Base-by-base conservation (phyloP, 2,888 invertebrate species). In the Latrodectus hesperus region DNA sequence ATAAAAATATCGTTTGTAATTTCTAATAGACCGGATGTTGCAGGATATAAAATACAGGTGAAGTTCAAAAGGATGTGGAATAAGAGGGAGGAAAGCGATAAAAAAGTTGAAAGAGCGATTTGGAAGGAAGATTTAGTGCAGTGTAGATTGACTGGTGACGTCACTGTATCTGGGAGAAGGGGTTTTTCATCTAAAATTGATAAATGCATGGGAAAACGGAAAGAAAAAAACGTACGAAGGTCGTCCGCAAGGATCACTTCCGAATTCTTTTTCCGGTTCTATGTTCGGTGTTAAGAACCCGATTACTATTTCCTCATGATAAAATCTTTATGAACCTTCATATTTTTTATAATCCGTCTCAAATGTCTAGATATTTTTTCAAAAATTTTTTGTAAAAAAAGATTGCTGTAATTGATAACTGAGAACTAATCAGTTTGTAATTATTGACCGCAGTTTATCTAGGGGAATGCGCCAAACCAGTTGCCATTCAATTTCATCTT, bases 191-290 rank as follows among this genome's bases (percentile, higher is more conserved):
- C 38, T 6, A 38, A 38, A 38, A 38, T 38, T 51, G 26, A 55
- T 52, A 67, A 49, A 49, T 81, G n/a, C 82, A 17, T 83, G 83
- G 83, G 83, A 83, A 83, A 83, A 82, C 74, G n/a, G 60, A 74
- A 83, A 83, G 75, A 60, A 75, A 75, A 52, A 76, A 74, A 68
- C 53, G 67, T 67, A 26, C 64, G 75, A 75, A 75, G 80, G 80
- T 80, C 73, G 73, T 17, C 11, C 4, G 64, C 52, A 17, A 53
- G 49, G 49, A 55, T 53, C 16, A 64, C 79, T 79, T 79, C 79
- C 79, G 72, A 79, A 49, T 79, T 49, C 60, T 16, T 49, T 53
- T 70, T 83, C 83, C 83, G 75, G 83, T 72, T 60, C 60, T 60
- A 12, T 60, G 60, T 60, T 60, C 60, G n/a, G 12, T 12, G 60